Percentiles rank a stretch among this genome's conserved stretches.
phyloP scores from a whole-genome alignment of 2,888 invertebrate species.

The Drosophila borborema region DNA sequence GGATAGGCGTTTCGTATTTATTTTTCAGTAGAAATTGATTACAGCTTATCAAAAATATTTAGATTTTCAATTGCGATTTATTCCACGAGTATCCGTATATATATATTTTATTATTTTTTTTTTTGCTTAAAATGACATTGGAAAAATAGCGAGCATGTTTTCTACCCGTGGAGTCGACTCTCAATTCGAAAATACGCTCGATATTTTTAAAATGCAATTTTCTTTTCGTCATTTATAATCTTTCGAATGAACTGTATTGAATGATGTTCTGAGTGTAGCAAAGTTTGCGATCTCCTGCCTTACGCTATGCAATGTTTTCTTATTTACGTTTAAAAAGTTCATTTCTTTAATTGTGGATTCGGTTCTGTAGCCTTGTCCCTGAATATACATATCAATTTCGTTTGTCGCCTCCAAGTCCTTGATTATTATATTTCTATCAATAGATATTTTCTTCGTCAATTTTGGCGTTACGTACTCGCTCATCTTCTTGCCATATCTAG shows the following conservation, averaged over 20 bases:
- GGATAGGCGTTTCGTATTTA: no score
- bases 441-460: not conserved
- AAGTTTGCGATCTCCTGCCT: not conserved
- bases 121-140: not conserved
- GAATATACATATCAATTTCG: slow-evolving; percentile 13
- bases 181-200: slow-evolving; percentile 6
- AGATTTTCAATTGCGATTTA: not conserved
- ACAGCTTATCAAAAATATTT: no score
- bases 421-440: not conserved
- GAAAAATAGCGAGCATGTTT: slow-evolving; percentile 12
- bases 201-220: slow-evolving; percentile 10
- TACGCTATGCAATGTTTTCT: fast-evolving
- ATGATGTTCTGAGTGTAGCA: not conserved
- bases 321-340: not conserved
- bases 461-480: slow-evolving; percentile 20
- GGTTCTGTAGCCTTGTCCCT: not conserved
- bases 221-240: not conserved
- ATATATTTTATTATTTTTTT: not conserved
- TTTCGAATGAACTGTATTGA: not conserved
- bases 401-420: not conserved
- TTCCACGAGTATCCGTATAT: not conserved
- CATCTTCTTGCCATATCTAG: slow-evolving; percentile 43
- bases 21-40: no score
- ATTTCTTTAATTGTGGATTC: fast-evolving
- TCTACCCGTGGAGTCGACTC: not conserved